A percentile compares a stretch with the other conserved stretches of the same genome.
These are phyloP conservation scores for Caenorhabditis virilis DNA, from an alignment of 2,888 invertebrate species.

Conservation along the genomic window DNA sequence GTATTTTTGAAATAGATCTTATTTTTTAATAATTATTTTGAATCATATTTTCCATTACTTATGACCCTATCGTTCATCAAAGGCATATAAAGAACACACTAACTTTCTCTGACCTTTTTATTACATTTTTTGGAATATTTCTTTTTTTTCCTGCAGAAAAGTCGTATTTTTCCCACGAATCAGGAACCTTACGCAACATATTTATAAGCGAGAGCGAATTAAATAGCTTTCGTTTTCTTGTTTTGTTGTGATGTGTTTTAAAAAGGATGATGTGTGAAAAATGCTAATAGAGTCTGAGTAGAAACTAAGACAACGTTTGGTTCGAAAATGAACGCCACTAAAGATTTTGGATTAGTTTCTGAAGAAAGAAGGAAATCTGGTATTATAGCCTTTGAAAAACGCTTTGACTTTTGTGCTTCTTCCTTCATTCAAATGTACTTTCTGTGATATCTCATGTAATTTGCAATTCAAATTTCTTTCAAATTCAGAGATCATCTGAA, in stretches of 20 bases:
- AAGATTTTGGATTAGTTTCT: no score
- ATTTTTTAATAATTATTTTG: conserved; percentile 17
- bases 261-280: not conserved
- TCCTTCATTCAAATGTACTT: not conserved
- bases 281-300: not conserved
- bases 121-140: no score
- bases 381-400: not conserved
- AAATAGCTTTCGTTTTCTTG: not conserved
- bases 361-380: not conserved
- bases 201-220: not conserved
- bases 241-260: not conserved
- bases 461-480: not conserved
- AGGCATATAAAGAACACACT: no score
- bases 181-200: not conserved
- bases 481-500: not conserved
- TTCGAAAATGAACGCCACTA: no score
- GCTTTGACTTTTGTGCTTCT: not conserved
- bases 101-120: no score
- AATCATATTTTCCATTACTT: conserved; percentile 18
- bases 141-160: no score
- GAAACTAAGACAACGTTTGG: not conserved
- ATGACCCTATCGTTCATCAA: no score
- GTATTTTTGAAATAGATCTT: not conserved
- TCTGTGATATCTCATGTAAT: not conserved
- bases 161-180: no score